These are phyloP conservation scores for Ochropacha duplaris DNA, from an alignment of 2,888 invertebrate species.

Conservation along the genomic window DNA sequence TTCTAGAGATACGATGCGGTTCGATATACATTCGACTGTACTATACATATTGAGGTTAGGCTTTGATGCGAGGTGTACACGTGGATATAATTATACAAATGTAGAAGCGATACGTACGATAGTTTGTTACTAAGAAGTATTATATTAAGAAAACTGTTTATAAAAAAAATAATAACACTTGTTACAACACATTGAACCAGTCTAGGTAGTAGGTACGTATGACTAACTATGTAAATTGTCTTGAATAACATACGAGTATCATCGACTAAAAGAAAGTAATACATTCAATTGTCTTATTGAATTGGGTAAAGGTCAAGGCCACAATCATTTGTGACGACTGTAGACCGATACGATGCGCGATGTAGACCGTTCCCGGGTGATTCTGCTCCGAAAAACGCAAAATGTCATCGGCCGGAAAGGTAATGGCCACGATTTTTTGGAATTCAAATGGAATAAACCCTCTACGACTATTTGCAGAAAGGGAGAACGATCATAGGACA, in stretches of 20 bases:
- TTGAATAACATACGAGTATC: background rate
- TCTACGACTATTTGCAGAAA: no score
- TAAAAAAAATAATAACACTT: background rate
- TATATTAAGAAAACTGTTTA: background rate
- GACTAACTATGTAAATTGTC: background rate
- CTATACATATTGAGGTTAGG: background rate
- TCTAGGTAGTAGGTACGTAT: background rate
- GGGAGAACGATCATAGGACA: no score
- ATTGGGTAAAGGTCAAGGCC: background rate
- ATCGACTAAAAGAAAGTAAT: background rate
- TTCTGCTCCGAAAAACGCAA: no score
- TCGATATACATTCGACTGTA: constrained; percentile 13
- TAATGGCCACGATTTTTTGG: no score
- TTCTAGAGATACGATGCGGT: constrained; percentile 26
- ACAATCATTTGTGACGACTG: background rate
- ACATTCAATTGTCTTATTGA: background rate
- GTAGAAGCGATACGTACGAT: background rate
- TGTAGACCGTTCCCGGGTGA: no score
- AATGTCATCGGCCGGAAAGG: no score
- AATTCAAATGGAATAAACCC: no score
- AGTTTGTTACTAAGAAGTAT: background rate
- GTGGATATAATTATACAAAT: constrained; percentile 1
- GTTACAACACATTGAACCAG: no score
- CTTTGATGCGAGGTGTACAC: constrained; percentile 4
- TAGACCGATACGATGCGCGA: no score